Evolutionary conservation across 2,113 vertebrate genomes (phyloP).

Genomic region (Thermophis baileyi): DNA sequence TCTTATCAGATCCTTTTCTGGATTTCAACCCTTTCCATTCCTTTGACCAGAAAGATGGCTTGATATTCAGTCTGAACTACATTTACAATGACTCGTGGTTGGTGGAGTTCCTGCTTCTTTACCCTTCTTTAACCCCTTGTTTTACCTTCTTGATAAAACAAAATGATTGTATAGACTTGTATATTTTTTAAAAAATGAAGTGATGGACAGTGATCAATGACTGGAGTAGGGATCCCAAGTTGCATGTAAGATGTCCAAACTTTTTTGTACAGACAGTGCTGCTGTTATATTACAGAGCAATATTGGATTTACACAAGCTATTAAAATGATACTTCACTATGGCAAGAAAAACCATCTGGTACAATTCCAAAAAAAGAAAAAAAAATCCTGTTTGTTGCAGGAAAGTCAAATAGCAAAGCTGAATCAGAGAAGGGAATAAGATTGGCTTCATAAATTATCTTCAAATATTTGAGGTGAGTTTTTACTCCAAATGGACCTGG

Average conservation of each 20-base stretch:
- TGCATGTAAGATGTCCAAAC: neutral
- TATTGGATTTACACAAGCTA: too few relatives aligned
- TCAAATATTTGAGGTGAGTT: neutral
- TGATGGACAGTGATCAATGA: neutral
- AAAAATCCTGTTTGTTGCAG: neutral
- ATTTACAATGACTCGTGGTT: neutral
- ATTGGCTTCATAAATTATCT: neutral
- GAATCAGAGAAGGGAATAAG: neutral
- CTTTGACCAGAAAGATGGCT: neutral
- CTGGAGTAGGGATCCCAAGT: neutral
- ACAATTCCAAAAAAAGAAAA: neutral
- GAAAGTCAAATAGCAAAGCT: neutral
- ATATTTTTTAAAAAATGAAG: neutral
- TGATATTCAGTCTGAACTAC: neutral
- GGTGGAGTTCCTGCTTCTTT: neutral
- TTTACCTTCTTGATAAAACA: neutral
- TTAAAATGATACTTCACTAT: neutral
- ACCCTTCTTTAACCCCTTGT: neutral
- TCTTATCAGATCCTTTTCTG: neutral
- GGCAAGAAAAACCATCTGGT: too few relatives aligned
- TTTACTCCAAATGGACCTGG: neutral
- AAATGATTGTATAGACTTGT: neutral
- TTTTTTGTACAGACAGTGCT: neutral
- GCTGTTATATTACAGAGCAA: neutral
- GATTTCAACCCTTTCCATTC: neutral